These are phyloP conservation scores for Phalacrocorax brasilianus DNA, from an alignment of 2,113 vertebrate species.

Conservation along the genomic window DNA sequence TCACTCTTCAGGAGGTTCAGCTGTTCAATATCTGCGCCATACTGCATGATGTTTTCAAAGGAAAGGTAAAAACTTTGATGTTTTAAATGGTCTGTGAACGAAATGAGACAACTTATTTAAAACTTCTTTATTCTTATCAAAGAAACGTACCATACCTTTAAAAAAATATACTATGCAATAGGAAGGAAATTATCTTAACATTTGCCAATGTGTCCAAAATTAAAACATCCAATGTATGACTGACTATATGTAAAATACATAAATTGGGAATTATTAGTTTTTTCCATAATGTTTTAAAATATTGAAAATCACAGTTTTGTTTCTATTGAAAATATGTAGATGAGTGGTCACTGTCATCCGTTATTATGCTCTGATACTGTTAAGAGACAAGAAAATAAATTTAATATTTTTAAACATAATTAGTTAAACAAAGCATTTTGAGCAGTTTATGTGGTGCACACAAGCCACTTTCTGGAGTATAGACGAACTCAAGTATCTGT, in stretches of 20 bases:
- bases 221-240: not conserved
- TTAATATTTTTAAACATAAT: not conserved
- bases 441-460: not conserved
- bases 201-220: not conserved
- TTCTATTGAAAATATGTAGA: not conserved
- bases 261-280: not conserved
- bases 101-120: not conserved
- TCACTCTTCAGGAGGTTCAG: fast-evolving
- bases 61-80: not conserved
- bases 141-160: not conserved
- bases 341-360: not conserved
- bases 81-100: not conserved
- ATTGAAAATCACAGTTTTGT: not conserved
- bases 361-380: not conserved
- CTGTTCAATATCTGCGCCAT: not conserved
- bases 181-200: not conserved
- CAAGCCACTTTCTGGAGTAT: not conserved
- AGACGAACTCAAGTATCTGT: not conserved
- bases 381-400: not conserved
- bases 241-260: not conserved
- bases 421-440: not conserved
- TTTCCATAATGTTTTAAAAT: not conserved
- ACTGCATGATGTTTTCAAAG: not conserved
- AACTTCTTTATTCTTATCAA: not conserved
- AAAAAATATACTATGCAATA: not conserved